A percentile compares a stretch with the other conserved stretches of the same genome.
Evolutionary conservation across 1,140 invertebrate genomes (phyloP).

Genomic region (Eubasilissa regina): DNA sequence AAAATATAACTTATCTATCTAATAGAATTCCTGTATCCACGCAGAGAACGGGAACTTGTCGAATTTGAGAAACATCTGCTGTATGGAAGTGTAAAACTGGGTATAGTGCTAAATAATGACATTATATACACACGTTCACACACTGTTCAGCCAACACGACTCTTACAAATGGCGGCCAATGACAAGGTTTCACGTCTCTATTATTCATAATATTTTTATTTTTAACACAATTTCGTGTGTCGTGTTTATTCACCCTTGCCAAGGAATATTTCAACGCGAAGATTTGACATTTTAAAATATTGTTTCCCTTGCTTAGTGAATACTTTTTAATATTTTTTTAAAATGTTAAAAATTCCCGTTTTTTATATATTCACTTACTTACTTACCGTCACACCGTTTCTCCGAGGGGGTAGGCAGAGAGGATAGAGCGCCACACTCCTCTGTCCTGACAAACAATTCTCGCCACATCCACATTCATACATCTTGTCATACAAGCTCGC

Average conservation of each 20-base stretch:
- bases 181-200: conserved; percentile 42
- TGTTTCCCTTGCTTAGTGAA: background rate
- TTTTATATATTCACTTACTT: too few relatives aligned
- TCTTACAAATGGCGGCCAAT: conserved; percentile 35
- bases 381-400: too few relatives aligned
- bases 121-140: conserved; percentile 42
- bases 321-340: background rate
- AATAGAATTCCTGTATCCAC: background rate
- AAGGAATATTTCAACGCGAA: conserved; percentile 1
- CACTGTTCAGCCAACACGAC: conserved; percentile 26
- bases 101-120: conserved; percentile 38
- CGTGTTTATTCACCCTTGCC: conserved; percentile 38
- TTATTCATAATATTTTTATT: conserved; percentile 56
- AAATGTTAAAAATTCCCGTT: too few relatives aligned
- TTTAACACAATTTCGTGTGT: conserved; percentile 41
- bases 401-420: too few relatives aligned
- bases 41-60: conserved; percentile 20
- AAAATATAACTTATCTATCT: too few relatives aligned
- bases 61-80: conserved; percentile 38
- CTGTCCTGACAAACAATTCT: too few relatives aligned
- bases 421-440: too few relatives aligned
- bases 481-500: too few relatives aligned
- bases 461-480: too few relatives aligned
- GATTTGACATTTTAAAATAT: background rate
- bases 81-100: conserved; percentile 34